These are phyloP conservation scores for Pyrgilauda ruficollis DNA, from an alignment of 2,113 vertebrate genomes.

Conservation along the genomic window DNA sequence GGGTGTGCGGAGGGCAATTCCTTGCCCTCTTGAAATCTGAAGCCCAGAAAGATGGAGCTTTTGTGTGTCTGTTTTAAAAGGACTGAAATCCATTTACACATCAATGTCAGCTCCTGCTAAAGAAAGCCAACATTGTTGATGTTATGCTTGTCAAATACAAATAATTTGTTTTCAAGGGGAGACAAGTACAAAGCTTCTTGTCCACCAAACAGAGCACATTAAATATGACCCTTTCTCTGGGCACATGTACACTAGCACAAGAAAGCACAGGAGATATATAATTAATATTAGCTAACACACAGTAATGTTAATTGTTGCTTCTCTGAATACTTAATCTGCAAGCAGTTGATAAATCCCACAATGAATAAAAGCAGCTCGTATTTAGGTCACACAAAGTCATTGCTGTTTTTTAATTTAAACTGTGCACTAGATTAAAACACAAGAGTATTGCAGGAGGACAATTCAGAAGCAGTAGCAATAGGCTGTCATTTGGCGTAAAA, in stretches of 20 bases:
- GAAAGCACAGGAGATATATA: conserved; percentile 52
- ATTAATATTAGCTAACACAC: conserved; percentile 72
- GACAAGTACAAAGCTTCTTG: conserved; percentile 53
- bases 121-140: conserved; percentile 50
- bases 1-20: conserved; percentile 40
- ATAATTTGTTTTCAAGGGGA: conserved; percentile 66
- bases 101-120: conserved; percentile 48
- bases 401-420: conserved; percentile 76
- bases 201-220: conserved; percentile 56
- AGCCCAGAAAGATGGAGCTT: conserved; percentile 36
- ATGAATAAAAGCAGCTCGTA: conserved; percentile 67
- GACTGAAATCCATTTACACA: conserved; percentile 51
- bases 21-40: conserved; percentile 41
- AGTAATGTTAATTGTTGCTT: conserved; percentile 74
- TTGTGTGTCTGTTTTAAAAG: conserved; percentile 61
- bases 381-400: conserved; percentile 82
- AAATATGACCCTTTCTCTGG: conserved; percentile 40
- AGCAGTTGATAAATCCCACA: conserved; percentile 73
- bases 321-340: conserved; percentile 74
- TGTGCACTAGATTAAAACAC: conserved; percentile 74
- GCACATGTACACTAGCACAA: conserved; percentile 1
- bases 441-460: conserved; percentile 70
- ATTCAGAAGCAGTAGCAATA: conserved; percentile 69
- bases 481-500: conserved; percentile 72
- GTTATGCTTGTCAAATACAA: conserved; percentile 62